Evolutionary conservation across 2,888 invertebrate species (phyloP), one percentile per base, ranked within the genome.

Genomic region (Folsomia candida): DNA sequence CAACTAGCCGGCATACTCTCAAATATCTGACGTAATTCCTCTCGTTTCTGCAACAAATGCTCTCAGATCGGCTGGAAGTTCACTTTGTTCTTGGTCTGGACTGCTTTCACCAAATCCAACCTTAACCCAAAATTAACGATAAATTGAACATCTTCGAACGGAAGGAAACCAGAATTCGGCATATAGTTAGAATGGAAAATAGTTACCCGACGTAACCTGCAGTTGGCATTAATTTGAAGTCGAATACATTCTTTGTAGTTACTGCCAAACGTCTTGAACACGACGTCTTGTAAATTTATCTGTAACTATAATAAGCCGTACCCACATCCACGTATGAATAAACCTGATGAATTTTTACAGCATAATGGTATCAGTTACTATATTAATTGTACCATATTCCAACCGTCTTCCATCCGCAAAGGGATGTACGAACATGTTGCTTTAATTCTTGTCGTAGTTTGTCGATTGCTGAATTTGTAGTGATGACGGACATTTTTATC

Each of bases 221-320:
- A 73, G 62, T 71, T 75, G 18, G 70, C 75, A 58, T 75, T 58
- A 47, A 75, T 67, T 60, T 75, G 75, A n/a, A 75, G 6, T n/a
- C 75, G 26, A 18, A 69, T 58, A 2, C 72, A 68, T 64, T 75
- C 75, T 22, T 63, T 63, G 25, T 67, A 73, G 14, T n/a, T 51
- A 2, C 67, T 29, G 1, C 62, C 63, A 54, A 73, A 75, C 2
- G 72, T 67, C 24, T 51, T 57, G 18, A 6, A 4, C 1, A 71
- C 26, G 11, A 72, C 62, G 37, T 75, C 73, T 4, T 68, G 73
- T 28, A 75, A 67, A 51, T 73, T 67, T 2, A 75, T 64, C 29
- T 58, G 61, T 11, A 75, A 54, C 68, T 68, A 24, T 37, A 37
- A 37, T n/a, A n/a, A n/a, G n/a, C n/a, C n/a, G n/a, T n/a, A n/a